These are phyloP conservation scores for Ophraella communa DNA, from an alignment of 2,888 invertebrate genomes.

Conservation along the genomic window DNA sequence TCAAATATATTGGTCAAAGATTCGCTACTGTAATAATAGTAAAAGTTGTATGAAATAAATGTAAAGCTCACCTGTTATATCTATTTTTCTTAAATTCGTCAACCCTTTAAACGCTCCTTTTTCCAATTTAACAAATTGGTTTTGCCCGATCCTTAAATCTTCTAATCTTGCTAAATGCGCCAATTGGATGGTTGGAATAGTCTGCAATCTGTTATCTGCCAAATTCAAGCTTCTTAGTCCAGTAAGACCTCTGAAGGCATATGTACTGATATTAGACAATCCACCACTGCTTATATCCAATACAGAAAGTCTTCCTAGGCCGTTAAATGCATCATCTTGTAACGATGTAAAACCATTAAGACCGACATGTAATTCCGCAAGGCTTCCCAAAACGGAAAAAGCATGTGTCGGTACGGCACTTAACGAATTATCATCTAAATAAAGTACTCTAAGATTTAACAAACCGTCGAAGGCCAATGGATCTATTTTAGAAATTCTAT, in stretches of 20 bases:
- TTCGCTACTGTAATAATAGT: too few species aligned
- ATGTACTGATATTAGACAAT: conserved; percentile 77
- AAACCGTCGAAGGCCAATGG: conserved; percentile 79
- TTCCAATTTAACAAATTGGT: conserved; percentile 74
- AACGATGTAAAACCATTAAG: conserved; percentile 80
- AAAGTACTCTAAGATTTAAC: conserved; percentile 77
- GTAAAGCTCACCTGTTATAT: conserved; percentile 65
- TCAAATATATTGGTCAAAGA: too few species aligned
- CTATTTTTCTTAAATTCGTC: conserved; percentile 76
- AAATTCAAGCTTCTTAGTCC: conserved; percentile 79
- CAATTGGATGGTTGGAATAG: conserved; percentile 78
- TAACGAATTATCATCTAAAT: conserved; percentile 84
- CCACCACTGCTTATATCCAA: conserved; percentile 83
- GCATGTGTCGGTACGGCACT: conserved; percentile 77
- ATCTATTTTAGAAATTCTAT: conserved; percentile 82
- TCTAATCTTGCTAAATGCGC: conserved; percentile 76
- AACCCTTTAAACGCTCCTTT: conserved; percentile 80
- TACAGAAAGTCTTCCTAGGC: conserved; percentile 75
- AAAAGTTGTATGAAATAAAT: too few species aligned
- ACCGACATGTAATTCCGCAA: conserved; percentile 85
- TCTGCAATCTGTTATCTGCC: conserved; percentile 78
- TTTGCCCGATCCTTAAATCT: conserved; percentile 82
- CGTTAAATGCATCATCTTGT: conserved; percentile 79
- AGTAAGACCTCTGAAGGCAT: conserved; percentile 77
- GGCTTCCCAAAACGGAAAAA: conserved; percentile 74